Conservation (phyloP, 2,888 invertebrate genomes). For the Ganaspis brasiliensis region DNA sequence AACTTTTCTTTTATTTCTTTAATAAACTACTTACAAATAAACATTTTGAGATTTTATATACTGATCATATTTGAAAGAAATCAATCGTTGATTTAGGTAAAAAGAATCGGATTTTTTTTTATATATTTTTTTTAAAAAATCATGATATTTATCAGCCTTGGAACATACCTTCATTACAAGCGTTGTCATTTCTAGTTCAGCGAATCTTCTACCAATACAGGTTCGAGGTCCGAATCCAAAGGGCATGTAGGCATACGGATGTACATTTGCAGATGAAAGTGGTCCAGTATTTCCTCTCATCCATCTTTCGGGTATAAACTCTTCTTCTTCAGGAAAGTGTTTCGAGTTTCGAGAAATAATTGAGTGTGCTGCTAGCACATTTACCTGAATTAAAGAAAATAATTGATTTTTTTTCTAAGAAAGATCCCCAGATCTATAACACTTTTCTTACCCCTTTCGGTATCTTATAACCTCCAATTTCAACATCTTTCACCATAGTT, state of each 20-base stretch:
- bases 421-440: no score
- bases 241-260: conserved; percentile 85
- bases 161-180: conserved; percentile 78
- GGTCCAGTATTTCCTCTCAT: conserved; percentile 81
- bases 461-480: conserved; percentile 84
- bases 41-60: no score
- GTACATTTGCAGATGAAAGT: conserved; percentile 79
- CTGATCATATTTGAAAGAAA: no score
- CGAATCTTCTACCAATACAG: conserved; percentile 87
- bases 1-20: no score
- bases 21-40: no score
- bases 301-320: conserved; percentile 88
- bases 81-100: no score
- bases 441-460: conserved; percentile 84
- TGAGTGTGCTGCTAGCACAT: conserved; percentile 70
- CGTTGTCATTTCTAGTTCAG: conserved; percentile 86
- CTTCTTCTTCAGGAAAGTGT: conserved; percentile 83
- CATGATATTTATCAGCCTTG: no score
- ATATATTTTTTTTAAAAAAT: no score
- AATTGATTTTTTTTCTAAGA: conserved; percentile 29
- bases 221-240: conserved; percentile 87
- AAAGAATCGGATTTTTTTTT: no score
- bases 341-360: conserved; percentile 73
- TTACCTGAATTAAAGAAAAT: conserved; percentile 60
- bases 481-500: conserved; percentile 82